Percentiles rank a stretch among this genome's conserved stretches.
These are phyloP conservation scores for Clavelina lepadiformis DNA, from an alignment of 23 tunicate species.

Conservation along the genomic window DNA sequence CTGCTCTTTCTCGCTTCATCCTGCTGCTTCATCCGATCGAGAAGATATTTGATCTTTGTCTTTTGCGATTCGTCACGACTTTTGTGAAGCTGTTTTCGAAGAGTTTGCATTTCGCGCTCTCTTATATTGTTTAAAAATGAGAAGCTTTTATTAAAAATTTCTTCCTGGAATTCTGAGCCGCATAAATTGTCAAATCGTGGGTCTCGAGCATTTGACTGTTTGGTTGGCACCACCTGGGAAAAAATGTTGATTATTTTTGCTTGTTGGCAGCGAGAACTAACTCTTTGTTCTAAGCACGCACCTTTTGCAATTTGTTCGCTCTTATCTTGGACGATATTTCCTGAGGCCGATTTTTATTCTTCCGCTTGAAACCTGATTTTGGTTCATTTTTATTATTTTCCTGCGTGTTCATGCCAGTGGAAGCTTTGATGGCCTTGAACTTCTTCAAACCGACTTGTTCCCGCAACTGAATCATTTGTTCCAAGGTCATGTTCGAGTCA, in stretches of 20 bases:
- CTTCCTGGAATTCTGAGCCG: slow-evolving; percentile 73
- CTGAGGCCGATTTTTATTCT: slow-evolving; percentile 59
- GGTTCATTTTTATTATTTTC: not conserved
- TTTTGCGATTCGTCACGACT: slow-evolving; percentile 9
- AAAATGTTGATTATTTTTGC: not conserved
- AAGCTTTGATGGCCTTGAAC: slow-evolving; percentile 6
- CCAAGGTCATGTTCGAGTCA: slow-evolving; percentile 17
- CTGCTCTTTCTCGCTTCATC: slow-evolving; percentile 23
- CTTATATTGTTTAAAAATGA: slow-evolving; percentile 53
- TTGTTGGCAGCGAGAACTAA: not conserved
- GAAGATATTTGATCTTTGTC: slow-evolving; percentile 27
- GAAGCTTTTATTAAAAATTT: slow-evolving; percentile 51
- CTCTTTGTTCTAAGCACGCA: too few relatives aligned
- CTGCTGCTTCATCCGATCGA: slow-evolving; percentile 56
- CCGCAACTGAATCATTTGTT: slow-evolving; percentile 26
- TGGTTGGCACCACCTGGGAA: slow-evolving; percentile 14
- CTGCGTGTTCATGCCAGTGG: not conserved
- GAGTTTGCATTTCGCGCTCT: slow-evolving; percentile 33
- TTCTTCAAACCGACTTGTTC: slow-evolving; percentile 37
- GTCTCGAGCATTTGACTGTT: slow-evolving; percentile 31
- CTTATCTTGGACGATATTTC: slow-evolving; percentile 60
- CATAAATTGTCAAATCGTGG: slow-evolving; percentile 90
- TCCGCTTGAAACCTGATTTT: slow-evolving; percentile 27
- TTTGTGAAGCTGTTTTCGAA: slow-evolving; percentile 25
- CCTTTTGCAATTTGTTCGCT: slow-evolving; percentile 36